phyloP scores from a whole-genome alignment of 2,113 vertebrate genomes.

The Neogale vison region DNA sequence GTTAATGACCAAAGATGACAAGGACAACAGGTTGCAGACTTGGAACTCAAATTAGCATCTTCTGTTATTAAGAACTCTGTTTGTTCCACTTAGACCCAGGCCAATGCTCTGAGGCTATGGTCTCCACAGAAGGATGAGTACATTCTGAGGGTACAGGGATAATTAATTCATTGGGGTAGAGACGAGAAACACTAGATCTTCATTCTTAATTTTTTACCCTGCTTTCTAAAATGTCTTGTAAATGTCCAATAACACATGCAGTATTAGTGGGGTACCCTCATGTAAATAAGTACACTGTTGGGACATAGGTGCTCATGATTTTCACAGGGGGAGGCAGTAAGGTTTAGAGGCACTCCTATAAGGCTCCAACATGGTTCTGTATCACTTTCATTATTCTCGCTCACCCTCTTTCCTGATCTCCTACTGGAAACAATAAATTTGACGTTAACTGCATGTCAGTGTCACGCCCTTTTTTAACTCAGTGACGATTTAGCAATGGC shows the following conservation, averaged over 20 bases:
- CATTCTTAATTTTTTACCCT: background rate
- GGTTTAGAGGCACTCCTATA: background rate
- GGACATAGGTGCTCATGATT: background rate
- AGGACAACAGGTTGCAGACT: background rate
- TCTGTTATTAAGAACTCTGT: background rate
- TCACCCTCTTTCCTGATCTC: background rate
- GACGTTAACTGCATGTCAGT: background rate
- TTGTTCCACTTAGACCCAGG: background rate
- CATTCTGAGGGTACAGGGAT: too few species aligned
- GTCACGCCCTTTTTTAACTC: too few species aligned
- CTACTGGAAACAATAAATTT: too few species aligned
- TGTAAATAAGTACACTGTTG: fast-evolving
- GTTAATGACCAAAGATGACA: background rate
- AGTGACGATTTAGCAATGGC: background rate
- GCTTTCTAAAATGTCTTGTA: background rate
- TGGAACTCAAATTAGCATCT: background rate
- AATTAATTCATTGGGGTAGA: background rate
- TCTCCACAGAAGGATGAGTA: background rate
- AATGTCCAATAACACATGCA: background rate
- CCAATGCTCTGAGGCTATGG: background rate
- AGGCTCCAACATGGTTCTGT: background rate
- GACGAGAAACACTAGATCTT: background rate
- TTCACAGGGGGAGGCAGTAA: background rate
- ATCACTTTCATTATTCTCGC: background rate
- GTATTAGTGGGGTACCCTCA: fast-evolving